phyloP scores from a whole-genome alignment of 2,113 vertebrate species.

The Ceyx margarethae region DNA sequence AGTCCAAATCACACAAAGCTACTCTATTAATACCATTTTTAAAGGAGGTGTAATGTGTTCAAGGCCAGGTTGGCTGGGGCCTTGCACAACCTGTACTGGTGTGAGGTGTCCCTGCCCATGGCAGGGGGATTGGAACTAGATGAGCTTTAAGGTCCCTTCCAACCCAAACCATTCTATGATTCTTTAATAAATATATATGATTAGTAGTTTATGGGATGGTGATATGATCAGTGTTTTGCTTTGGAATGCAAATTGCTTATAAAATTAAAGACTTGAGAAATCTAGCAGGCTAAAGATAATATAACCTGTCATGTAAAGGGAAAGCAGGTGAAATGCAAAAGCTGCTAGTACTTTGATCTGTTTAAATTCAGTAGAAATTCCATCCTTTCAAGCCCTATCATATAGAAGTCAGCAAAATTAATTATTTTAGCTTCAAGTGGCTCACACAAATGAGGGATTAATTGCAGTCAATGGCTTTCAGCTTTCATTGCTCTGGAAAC shows the following conservation, averaged over 20 bases:
- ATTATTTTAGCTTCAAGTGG: neutral
- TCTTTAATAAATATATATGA: neutral
- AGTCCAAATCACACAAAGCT: neutral
- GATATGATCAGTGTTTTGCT: neutral
- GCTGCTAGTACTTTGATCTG: neutral
- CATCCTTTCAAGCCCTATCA: neutral
- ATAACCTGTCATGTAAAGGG: neutral
- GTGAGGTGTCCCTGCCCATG: no score
- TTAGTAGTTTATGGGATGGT: neutral
- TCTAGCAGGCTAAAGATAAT: neutral
- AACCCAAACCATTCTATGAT: no score
- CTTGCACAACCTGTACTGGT: no score
- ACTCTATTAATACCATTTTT: neutral
- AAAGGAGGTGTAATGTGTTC: neutral
- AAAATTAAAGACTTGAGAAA: neutral
- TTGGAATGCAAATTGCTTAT: neutral
- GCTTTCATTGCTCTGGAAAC: neutral
- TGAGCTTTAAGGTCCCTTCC: no score
- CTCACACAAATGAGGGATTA: neutral
- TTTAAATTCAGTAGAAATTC: neutral
- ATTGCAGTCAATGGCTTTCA: neutral
- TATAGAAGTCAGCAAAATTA: neutral
- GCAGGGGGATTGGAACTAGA: no score
- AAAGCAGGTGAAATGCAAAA: neutral
- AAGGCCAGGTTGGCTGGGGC: no score